These are phyloP conservation scores for Nasonia vitripennis DNA, from an alignment of 1,140 invertebrate species.

Conservation along the genomic window DNA sequence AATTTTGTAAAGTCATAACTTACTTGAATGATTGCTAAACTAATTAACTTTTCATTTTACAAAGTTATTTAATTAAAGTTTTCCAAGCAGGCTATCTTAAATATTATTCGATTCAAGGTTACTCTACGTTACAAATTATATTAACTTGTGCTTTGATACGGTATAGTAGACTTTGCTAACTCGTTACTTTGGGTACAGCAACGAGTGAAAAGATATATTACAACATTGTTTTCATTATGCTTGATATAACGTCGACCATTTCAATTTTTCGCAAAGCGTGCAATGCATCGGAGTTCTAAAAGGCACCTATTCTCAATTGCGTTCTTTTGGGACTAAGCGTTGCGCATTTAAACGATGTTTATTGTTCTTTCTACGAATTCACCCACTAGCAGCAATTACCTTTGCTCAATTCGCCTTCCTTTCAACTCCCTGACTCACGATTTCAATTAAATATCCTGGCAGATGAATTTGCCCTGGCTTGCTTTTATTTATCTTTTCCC, in stretches of 20 bases:
- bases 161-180: too few relatives aligned
- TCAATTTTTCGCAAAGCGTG: too few relatives aligned
- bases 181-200: too few relatives aligned
- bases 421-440: not conserved
- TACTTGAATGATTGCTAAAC: too few relatives aligned
- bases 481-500: not conserved
- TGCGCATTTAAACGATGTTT: slow-evolving; percentile 11
- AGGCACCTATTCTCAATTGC: not conserved
- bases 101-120: too few relatives aligned
- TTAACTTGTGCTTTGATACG: too few relatives aligned
- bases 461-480: not conserved
- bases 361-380: not conserved
- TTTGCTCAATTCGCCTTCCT: not conserved
- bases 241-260: too few relatives aligned
- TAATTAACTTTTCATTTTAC: too few relatives aligned
- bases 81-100: too few relatives aligned
- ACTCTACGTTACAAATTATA: too few relatives aligned
- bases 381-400: slow-evolving; percentile 7
- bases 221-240: not conserved
- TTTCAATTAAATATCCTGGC: slow-evolving; percentile 10
- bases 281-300: not conserved
- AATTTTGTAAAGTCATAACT: too few relatives aligned
- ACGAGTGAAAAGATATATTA: not conserved
- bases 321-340: not conserved
- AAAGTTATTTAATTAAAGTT: too few relatives aligned